These are phyloP conservation scores for Gopherus evgoodei DNA, from an alignment of 2,113 vertebrate species.

Conservation along the genomic window DNA sequence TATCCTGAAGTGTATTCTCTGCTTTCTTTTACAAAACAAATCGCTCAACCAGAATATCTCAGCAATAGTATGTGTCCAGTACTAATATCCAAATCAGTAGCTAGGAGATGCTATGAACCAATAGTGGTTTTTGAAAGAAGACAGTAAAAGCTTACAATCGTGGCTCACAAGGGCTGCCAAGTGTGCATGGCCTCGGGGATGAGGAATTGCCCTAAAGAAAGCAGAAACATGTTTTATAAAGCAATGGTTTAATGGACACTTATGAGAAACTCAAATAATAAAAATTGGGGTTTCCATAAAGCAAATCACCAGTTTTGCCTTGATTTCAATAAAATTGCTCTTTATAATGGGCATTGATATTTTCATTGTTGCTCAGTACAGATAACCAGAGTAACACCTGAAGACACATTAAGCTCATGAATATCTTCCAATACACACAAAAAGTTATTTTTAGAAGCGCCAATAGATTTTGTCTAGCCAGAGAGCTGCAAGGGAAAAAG, in stretches of 20 bases:
- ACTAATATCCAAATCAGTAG: neutral
- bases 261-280: neutral
- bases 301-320: neutral
- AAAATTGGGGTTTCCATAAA: neutral
- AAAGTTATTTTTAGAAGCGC: neutral
- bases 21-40: neutral
- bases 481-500: neutral
- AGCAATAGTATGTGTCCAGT: neutral
- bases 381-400: neutral
- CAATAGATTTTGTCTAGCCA: neutral
- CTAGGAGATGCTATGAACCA: neutral
- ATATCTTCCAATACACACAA: neutral
- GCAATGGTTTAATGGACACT: neutral
- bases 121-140: fast-evolving
- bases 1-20: neutral
- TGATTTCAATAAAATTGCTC: neutral
- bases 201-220: conserved; percentile 92
- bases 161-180: conserved; percentile 96
- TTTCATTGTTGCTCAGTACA: neutral
- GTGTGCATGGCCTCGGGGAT: conserved; percentile 96
- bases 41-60: neutral
- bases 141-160: conserved; percentile 87
- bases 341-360: neutral
- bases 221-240: conserved; percentile 15
- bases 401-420: neutral